Conservation (phyloP, 2,888 invertebrate species). For the Cremastinae sp. region DNA sequence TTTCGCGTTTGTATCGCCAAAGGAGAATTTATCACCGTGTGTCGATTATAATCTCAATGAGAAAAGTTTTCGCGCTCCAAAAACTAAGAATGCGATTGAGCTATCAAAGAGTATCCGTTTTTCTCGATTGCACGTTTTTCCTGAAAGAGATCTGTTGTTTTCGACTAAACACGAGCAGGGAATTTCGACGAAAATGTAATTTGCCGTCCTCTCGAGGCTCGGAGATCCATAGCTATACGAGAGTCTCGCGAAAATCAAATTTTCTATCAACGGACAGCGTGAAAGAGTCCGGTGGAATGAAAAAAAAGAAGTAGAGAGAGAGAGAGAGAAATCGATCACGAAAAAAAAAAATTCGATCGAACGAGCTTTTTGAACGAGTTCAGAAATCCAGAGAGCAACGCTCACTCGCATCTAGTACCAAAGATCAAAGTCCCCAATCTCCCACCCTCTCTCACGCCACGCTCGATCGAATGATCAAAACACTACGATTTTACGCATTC, state of each 20-base stretch:
- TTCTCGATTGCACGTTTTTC: too few relatives aligned
- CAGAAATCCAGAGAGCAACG: slow-evolving; percentile 1
- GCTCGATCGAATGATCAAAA: slow-evolving; percentile 33
- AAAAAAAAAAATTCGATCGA: slow-evolving; percentile 25
- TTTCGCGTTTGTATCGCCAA: too few relatives aligned
- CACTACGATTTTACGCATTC: slow-evolving; percentile 8
- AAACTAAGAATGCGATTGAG: too few relatives aligned
- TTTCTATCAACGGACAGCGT: not conserved
- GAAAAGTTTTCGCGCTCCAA: too few relatives aligned
- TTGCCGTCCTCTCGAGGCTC: not conserved
- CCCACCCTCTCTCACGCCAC: slow-evolving; percentile 3
- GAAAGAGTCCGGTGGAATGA: slow-evolving; percentile 7
- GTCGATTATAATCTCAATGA: too few relatives aligned
- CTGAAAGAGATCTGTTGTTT: too few relatives aligned
- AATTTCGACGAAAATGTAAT: not conserved
- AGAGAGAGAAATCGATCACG: not conserved
- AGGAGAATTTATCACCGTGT: too few relatives aligned
- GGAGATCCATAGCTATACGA: not conserved
- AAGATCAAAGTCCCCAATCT: slow-evolving; percentile 19
- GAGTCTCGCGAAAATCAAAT: slow-evolving; percentile 1
- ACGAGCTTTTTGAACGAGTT: slow-evolving; percentile 29
- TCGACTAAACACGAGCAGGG: too few relatives aligned
- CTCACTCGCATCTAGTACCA: not conserved
- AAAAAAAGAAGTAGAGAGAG: not conserved
- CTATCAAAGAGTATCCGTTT: too few relatives aligned